These are phyloP conservation scores for Pituophis catenifer DNA, from an alignment of 2,113 vertebrate species.

Conservation along the genomic window DNA sequence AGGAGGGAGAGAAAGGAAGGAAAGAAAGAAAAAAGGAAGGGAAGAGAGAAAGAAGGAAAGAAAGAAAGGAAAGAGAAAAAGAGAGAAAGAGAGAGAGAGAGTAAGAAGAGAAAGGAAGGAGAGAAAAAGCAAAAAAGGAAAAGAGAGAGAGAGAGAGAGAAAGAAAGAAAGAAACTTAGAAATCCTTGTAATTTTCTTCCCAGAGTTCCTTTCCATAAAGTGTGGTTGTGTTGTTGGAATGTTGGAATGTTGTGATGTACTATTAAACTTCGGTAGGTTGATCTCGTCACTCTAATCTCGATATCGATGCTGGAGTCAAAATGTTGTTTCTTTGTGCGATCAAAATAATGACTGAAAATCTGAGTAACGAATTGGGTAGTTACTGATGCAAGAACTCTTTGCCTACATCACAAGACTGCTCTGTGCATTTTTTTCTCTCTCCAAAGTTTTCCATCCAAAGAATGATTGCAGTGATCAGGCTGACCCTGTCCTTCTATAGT, in stretches of 20 bases:
- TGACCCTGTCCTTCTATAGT: too few species aligned
- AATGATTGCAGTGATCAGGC: not conserved
- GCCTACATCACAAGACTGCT: not conserved
- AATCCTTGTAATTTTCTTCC: not conserved
- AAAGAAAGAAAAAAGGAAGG: too few species aligned
- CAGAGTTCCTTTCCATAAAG: conserved; percentile 46
- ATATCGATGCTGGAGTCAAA: conserved; percentile 45
- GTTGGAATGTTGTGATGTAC: not conserved
- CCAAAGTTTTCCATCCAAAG: not conserved
- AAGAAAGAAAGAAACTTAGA: not conserved
- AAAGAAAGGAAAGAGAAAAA: too few species aligned
- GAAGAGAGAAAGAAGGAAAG: too few species aligned
- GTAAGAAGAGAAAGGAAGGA: too few species aligned
- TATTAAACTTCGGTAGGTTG: not conserved
- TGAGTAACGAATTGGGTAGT: too few species aligned
- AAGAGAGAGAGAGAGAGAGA: too few species aligned
- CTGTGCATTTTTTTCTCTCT: not conserved
- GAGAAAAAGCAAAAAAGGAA: too few species aligned
- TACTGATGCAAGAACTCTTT: not conserved
- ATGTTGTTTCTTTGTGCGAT: not conserved
- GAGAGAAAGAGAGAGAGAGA: too few species aligned
- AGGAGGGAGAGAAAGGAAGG: too few species aligned
- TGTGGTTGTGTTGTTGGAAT: conserved; percentile 29
- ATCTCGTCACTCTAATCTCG: conserved; percentile 21
- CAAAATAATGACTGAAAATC: not conserved